Percentiles rank a stretch among this genome's conserved stretches.
These are phyloP conservation scores for Mesodorylaimus sp. DNA, from an alignment of 2,888 invertebrate species.

Conservation along the genomic window DNA sequence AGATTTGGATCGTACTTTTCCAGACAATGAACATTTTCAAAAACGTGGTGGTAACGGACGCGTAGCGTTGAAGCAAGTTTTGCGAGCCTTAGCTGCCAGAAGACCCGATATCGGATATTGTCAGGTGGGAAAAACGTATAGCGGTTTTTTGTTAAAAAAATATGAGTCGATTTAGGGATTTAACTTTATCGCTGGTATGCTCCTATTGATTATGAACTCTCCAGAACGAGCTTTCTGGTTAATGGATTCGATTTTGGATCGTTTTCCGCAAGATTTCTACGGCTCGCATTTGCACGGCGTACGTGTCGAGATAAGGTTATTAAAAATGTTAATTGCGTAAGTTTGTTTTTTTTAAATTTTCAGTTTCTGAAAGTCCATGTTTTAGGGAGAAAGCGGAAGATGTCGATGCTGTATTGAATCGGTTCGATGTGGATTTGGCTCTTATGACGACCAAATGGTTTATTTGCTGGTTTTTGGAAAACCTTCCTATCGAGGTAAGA, in stretches of 20 bases:
- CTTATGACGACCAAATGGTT: conserved; percentile 88
- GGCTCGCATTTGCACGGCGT: conserved; percentile 54
- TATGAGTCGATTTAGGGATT: conserved; percentile 45
- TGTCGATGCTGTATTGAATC: conserved; percentile 58
- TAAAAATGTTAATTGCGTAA: conserved; percentile 58
- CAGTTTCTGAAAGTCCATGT: neutral
- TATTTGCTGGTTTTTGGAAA: conserved; percentile 77
- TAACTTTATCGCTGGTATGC: conserved; percentile 71
- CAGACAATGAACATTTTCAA: conserved; percentile 72
- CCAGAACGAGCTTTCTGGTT: conserved; percentile 85
- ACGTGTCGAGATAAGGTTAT: conserved; percentile 67
- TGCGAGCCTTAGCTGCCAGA: conserved; percentile 69
- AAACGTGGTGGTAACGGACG: neutral
- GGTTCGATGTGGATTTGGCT: conserved; percentile 66
- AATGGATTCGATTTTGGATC: conserved; percentile 58
- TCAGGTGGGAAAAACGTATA: conserved; percentile 39
- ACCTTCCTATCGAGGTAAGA: conserved; percentile 61
- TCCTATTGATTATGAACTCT: conserved; percentile 64
- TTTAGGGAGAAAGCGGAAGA: conserved; percentile 55
- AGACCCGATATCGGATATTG: conserved; percentile 76
- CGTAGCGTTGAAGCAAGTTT: conserved; percentile 59
- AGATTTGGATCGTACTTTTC: conserved; percentile 79
- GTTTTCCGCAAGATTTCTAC: conserved; percentile 44
- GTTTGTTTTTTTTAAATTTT: conserved; percentile 9
- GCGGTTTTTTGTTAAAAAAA: neutral